Base-by-base conservation (phyloP, 2,888 invertebrate genomes). In the Schizotus pectinicornis region DNA sequence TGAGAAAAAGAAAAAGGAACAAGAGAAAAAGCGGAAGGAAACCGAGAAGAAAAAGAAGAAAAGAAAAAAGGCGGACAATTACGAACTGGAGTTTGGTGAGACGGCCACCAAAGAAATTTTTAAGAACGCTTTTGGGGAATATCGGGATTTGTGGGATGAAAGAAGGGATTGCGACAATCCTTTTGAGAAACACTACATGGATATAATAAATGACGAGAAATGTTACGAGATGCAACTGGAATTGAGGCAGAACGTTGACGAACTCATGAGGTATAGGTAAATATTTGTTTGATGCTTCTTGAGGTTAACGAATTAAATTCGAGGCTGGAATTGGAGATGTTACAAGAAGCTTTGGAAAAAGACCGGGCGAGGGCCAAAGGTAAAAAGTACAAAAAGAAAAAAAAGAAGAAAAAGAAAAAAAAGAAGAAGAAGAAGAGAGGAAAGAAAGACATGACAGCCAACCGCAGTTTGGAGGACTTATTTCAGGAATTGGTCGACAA, bases 401-500 rank as follows among this genome's bases (percentile, higher is more conserved):
- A 73, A 62, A 73, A 70, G 50, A 68, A 72, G 42, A 69, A 72
- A 50, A 71, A 73, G 42, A 73, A 69, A 47, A 70, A 69, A 33
- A 68, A 65, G n/a, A 69, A 67, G 9, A 75, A 75, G 37, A 72
- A 70, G 9, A 63, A 69, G n/a, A 83, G 81, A 61, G 78, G 79
- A 50, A 86, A 85, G 55, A 90, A 88, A 72, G 87, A 89, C 75
- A 73, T 83, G 32, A 87, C 87, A 1, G 86, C 83, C 0, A 85
- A 88, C 73, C 74, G 86, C 59, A 77, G 81, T 0, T 81, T 85
- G 0, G 86, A 86, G 67, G 83, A 84, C n/a, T 81, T 92, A 69
- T 91, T 90, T 70, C 88, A 90, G 75, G 85, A 86, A 71, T 81
- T 94, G 55, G 87, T 88, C 3, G 84, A 86, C 68, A 83, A 85